Evolutionary conservation across 2,888 invertebrate genomes (phyloP), one percentile per base, ranked within the genome.

Genomic region (Thera britannica): DNA sequence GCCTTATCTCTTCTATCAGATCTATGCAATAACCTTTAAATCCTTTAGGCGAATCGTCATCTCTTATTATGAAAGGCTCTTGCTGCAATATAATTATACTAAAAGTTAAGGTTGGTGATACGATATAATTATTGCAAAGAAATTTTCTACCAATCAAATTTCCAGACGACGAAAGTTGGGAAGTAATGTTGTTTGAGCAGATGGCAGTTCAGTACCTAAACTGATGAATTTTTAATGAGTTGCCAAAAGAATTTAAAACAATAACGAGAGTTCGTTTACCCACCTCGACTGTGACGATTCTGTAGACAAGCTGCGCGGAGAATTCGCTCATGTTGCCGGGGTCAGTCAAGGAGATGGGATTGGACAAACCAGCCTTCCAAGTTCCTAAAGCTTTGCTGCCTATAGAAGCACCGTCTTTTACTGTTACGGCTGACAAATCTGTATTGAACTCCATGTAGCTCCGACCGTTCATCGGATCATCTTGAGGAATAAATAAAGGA

Each of bases 11-110:
- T 77, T 98, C 95, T 48, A 99, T 96, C 34, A 99, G 94, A 83
- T 99, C 99, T 71, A 99, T 98, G 85, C 99, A 99, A 85, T 99
- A 99, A 6, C 99, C 99, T 75, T 94, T 95, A 75, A 95, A 96
- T 7, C 96, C 95, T 85, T 95, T 96, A 0, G 95, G 95, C 0
- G 95, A 90, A 0, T 88, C 94, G 56, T 95, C 94, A 77, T 97
- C 96, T 83, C 94, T 94, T 83, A 97, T 96, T 54, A 98, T 96
- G 80, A 98, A 98, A 0, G 98, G 98, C 68, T 96, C 95, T 96
- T 97, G 97, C 96, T 97, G 63, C 59, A 74, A 75, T 23, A 51
- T 7, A 23, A 51, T 7, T 2, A 2, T 46, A 3, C 8, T 2
- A 46, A 46, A 9, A 46, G 7, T 7, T 46, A 9, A 2, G 6